Evolutionary conservation across 2,113 vertebrate species (phyloP).

Genomic region (Kobus ellipsiprymnus): DNA sequence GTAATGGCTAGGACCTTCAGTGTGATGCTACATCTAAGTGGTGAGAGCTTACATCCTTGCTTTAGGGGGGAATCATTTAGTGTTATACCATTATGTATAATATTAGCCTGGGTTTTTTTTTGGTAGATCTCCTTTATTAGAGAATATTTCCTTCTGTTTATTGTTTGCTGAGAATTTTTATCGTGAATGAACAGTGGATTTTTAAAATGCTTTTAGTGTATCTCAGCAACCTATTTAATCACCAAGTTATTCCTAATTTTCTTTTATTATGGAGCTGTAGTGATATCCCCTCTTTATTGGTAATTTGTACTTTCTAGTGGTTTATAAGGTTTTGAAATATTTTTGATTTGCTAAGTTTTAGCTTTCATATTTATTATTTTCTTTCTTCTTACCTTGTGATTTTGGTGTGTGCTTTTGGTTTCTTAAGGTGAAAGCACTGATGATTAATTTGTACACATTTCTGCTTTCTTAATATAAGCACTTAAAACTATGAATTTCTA

Average conservation of each 20-base stretch:
- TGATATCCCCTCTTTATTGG: not conserved
- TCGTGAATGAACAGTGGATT: not conserved
- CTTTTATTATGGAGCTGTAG: not conserved
- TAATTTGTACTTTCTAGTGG: not conserved
- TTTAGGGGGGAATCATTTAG: not conserved
- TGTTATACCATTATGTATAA: not conserved
- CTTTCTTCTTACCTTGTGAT: not conserved
- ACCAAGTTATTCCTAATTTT: not conserved
- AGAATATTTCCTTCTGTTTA: not conserved
- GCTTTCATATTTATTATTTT: not conserved
- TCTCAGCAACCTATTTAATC: not conserved
- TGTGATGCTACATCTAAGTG: not conserved
- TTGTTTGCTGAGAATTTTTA: not conserved
- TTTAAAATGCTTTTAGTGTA: not conserved
- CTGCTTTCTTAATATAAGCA: not conserved
- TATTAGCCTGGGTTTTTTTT: not conserved
- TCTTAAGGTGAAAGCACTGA: not conserved
- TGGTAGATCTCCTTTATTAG: not conserved
- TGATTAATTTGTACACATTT: not conserved
- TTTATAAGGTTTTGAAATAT: not conserved
- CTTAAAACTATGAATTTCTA: not conserved
- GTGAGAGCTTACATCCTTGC: not conserved
- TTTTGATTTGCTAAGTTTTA: not conserved
- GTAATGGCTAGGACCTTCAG: not conserved
- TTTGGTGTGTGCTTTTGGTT: not conserved